A percentile compares a stretch with the other conserved stretches of the same genome.
Evolutionary conservation across 2,113 vertebrate species (phyloP).

Genomic region (Odocoileus virginianus): DNA sequence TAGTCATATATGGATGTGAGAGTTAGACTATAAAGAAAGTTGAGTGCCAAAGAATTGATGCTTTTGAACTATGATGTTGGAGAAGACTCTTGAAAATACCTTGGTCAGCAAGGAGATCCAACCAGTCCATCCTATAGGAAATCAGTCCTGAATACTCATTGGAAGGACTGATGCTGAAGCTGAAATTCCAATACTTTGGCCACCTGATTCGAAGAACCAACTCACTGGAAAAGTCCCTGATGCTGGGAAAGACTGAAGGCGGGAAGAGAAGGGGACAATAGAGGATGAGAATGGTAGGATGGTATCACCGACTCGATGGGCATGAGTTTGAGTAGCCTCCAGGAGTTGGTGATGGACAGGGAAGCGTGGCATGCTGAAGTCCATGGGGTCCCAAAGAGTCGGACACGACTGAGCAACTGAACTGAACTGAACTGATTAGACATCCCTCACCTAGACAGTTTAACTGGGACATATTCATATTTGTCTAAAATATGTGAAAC

Average conservation of each 20-base stretch:
- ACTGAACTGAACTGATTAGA: background rate
- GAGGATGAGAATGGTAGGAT: background rate
- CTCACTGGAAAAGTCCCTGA: background rate
- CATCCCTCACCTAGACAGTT: background rate
- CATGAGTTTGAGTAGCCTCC: background rate
- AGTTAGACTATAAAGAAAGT: background rate
- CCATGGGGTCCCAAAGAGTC: background rate
- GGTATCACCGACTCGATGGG: background rate
- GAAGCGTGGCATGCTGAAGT: background rate
- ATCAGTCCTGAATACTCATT: background rate
- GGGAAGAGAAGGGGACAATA: background rate
- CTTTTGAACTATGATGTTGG: background rate
- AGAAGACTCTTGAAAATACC: background rate
- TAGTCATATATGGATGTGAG: background rate
- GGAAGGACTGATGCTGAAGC: background rate
- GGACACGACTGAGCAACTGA: background rate
- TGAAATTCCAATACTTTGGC: background rate
- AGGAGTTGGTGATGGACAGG: background rate
- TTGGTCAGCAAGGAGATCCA: background rate
- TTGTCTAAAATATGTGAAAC: conserved; percentile 3
- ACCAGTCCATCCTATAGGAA: background rate
- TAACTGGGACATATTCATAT: background rate
- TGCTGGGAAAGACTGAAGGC: background rate
- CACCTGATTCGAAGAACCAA: rapidly evolving
- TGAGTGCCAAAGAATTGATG: background rate